Percentiles rank a stretch among this genome's conserved stretches.
Conservation (phyloP, 2,888 invertebrate genomes). For the Epistrophe grossulariae region DNA sequence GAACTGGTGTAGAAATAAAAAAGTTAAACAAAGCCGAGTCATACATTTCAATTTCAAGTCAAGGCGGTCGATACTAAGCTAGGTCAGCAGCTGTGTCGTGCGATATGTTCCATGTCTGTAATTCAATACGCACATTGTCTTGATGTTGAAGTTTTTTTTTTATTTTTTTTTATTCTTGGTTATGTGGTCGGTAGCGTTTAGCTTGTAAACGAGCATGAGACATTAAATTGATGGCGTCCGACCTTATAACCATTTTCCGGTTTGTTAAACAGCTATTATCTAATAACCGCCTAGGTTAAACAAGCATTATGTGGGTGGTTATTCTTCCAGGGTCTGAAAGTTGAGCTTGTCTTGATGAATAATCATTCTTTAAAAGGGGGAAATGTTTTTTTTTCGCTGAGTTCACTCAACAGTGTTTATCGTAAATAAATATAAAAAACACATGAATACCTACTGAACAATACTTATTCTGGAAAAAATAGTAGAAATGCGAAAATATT, state of each 20-base stretch:
- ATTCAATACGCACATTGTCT: conserved; percentile 44
- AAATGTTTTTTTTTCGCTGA: background rate
- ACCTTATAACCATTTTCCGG: conserved; percentile 58
- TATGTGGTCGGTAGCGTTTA: conserved; percentile 41
- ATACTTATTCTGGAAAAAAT: too few species aligned
- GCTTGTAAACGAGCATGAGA: conserved; percentile 33
- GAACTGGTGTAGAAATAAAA: background rate
- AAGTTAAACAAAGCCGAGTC: conserved; percentile 38
- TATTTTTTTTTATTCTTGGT: background rate
- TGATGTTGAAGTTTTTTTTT: conserved; percentile 30
- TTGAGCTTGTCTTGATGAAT: background rate
- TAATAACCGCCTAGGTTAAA: conserved; percentile 36
- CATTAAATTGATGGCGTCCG: conserved; percentile 65
- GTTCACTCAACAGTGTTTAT: background rate
- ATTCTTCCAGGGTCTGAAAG: background rate
- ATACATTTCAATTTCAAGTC: conserved; percentile 46
- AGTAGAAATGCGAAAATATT: too few species aligned
- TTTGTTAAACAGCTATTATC: conserved; percentile 58
- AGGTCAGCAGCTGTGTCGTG: conserved; percentile 36
- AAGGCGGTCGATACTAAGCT: conserved; percentile 29
- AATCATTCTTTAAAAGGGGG: background rate
- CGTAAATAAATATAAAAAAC: too few species aligned
- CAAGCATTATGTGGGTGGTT: conserved; percentile 18
- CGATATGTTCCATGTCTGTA: conserved; percentile 38
- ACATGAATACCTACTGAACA: too few species aligned